Evolutionary conservation across 2,888 invertebrate genomes (phyloP).

Genomic region (Torymus tubicola): DNA sequence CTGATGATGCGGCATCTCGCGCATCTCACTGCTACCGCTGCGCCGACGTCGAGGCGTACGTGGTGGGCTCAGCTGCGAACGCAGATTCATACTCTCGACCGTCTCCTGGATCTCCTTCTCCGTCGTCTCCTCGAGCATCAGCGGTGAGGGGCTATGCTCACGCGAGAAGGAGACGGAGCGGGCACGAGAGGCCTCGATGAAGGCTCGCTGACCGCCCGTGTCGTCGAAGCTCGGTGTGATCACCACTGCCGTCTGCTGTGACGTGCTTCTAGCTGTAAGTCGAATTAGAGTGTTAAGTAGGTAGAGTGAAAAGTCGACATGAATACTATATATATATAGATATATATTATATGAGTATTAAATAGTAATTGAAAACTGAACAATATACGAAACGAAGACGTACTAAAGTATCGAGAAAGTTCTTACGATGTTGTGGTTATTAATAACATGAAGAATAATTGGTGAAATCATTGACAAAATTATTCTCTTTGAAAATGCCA

Average conservation of each 20-base stretch:
- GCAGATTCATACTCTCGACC: conserved; percentile 23
- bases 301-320: too few species aligned
- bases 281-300: too few species aligned
- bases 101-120: conserved; percentile 34
- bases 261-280: conserved; percentile 34
- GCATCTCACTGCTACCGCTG: conserved; percentile 23
- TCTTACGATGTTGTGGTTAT: background rate
- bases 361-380: too few species aligned
- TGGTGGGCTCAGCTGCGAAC: conserved; percentile 28
- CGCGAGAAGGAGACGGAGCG: conserved; percentile 50
- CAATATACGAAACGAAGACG: too few species aligned
- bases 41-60: conserved; percentile 29
- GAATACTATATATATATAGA: too few species aligned
- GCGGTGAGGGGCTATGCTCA: conserved; percentile 65
- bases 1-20: conserved; percentile 1
- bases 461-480: too few species aligned
- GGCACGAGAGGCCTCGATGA: conserved; percentile 56
- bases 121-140: conserved; percentile 44
- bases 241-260: conserved; percentile 51
- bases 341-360: too few species aligned
- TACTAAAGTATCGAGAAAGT: too few species aligned
- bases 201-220: conserved; percentile 59
- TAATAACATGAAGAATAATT: background rate
- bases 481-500: background rate
- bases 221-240: conserved; percentile 63